Evolutionary conservation across 2,113 vertebrate genomes (phyloP), one percentile per base, ranked within the genome.

Genomic region (Nannobrachium achirus): DNA sequence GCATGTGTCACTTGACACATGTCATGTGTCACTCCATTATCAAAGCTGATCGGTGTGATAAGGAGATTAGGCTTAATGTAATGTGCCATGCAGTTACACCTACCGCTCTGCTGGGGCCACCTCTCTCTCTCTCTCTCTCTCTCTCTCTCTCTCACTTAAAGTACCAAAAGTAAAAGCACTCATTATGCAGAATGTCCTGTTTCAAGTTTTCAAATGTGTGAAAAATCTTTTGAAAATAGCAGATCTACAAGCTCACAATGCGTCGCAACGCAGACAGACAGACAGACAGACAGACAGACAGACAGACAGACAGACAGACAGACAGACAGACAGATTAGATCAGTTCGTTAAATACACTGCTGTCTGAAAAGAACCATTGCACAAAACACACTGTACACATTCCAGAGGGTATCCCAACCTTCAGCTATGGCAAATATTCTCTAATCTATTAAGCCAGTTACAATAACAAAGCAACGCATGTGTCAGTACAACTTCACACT

Each of bases 11-110:
- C 14, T 13, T 48, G 45, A 48, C n/a, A 14, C 45, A 6, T 14
- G 6, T 48, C 45, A 44, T 44, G 25, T 33, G 25, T 33, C 25
- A 33, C 25, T 33, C 25, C 25, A 33, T 33, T 33, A 52, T 20
- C 7, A 14, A 25, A 11, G 14, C 50, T 15, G 11, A 5, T 38
- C 39, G n/a, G 40, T 60, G 16, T 61, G 7, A 3, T 75, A 65
- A 69, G 51, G 50, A 33, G 10, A 75, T 72, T 69, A 73, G 44
- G 14, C 10, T 39, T 56, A 51, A 39, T 50, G 13, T 20, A 62
- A 25, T 50, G 19, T 2, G 10, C 46, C 49, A 59, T 10, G 18
- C 10, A 16, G 18, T 52, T 52, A 25, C 10, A 20, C 18, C n/a
- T 33, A 33, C 25, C 3, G 25, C 25, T 33, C 25, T 4, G 25